Percentiles rank a stretch among this genome's conserved stretches.
Evolutionary conservation across 2,797 vertebrate species (phyloP).

Genomic region (Pyrocephalus nanus): DNA sequence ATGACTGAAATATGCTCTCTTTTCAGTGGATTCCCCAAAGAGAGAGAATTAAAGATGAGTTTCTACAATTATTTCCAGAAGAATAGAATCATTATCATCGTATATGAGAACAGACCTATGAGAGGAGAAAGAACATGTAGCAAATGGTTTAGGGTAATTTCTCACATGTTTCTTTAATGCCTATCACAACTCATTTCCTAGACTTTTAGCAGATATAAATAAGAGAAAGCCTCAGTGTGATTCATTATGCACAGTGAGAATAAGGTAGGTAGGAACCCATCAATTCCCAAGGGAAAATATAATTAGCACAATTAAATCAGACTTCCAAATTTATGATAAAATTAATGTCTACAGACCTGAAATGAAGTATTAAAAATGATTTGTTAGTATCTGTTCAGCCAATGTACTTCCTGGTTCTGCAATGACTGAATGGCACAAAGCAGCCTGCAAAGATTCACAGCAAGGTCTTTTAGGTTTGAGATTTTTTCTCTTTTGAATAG

Average conservation of each 20-base stretch:
- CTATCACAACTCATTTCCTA: background rate
- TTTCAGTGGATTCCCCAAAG: background rate
- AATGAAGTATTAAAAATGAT: slow-evolving; percentile 45
- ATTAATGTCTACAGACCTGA: slow-evolving; percentile 55
- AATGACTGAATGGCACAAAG: background rate
- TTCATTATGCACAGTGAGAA: background rate
- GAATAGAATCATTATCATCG: background rate
- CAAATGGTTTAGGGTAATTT: slow-evolving; percentile 12
- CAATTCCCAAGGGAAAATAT: slow-evolving; percentile 59
- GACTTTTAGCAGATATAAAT: slow-evolving; percentile 41
- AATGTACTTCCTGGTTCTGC: background rate
- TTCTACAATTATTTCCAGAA: slow-evolving; percentile 26
- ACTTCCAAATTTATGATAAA: slow-evolving; percentile 54
- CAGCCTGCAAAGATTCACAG: background rate
- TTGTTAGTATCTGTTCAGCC: slow-evolving; percentile 15
- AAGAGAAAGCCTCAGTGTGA: slow-evolving; percentile 18
- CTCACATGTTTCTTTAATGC: slow-evolving; percentile 25
- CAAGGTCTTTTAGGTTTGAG: background rate
- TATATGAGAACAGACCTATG: background rate
- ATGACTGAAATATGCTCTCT: background rate
- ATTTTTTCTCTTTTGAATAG: background rate
- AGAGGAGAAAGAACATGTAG: background rate
- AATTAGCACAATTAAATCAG: slow-evolving; percentile 62
- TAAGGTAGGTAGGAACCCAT: slow-evolving; percentile 37
- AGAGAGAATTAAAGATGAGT: background rate